Percentiles rank a stretch among this genome's conserved stretches.
Conservation (phyloP, 2,797 vertebrate species). For the Phoebastria nigripes region DNA sequence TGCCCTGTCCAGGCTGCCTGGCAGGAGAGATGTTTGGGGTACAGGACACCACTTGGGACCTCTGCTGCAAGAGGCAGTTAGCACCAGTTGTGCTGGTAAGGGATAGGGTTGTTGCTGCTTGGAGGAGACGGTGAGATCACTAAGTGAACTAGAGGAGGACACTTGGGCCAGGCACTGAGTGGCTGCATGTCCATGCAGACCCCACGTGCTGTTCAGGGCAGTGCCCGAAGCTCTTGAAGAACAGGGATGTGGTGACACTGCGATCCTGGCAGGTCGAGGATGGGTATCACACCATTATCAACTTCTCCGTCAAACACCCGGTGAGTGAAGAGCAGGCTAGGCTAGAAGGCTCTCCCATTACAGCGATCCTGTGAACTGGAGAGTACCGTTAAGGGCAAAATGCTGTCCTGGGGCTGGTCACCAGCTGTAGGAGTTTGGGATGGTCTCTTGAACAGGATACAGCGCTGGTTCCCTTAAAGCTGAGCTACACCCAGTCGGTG, state of each 20-base stretch:
- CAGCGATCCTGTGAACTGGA: not conserved
- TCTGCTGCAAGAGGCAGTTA: not conserved
- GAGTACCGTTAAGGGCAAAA: not conserved
- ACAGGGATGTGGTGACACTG: conserved; percentile 79
- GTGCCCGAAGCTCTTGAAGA: conserved; percentile 76
- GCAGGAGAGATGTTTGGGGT: not conserved
- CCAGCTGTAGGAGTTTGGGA: not conserved
- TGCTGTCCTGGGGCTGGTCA: not conserved
- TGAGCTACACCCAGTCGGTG: not conserved
- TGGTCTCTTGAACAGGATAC: not conserved
- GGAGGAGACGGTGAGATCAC: not conserved
- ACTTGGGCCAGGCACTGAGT: fast-evolving
- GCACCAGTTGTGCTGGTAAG: not conserved
- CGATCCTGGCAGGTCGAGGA: conserved; percentile 75
- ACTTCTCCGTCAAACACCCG: conserved; percentile 80
- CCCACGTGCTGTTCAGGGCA: conserved; percentile 5
- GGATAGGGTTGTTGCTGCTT: not conserved
- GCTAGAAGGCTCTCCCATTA: no score
- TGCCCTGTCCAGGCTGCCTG: no score
- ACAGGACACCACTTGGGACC: not conserved
- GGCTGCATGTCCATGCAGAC: fast-evolving
- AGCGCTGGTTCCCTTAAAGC: not conserved
- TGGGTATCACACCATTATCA: conserved; percentile 73
- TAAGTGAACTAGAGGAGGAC: no score
- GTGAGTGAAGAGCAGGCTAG: conserved; percentile 31